A percentile compares a stretch with the other conserved stretches of the same genome.
Conservation (phyloP, 2,113 vertebrate genomes). For the Mesoclemmys tuberculata region DNA sequence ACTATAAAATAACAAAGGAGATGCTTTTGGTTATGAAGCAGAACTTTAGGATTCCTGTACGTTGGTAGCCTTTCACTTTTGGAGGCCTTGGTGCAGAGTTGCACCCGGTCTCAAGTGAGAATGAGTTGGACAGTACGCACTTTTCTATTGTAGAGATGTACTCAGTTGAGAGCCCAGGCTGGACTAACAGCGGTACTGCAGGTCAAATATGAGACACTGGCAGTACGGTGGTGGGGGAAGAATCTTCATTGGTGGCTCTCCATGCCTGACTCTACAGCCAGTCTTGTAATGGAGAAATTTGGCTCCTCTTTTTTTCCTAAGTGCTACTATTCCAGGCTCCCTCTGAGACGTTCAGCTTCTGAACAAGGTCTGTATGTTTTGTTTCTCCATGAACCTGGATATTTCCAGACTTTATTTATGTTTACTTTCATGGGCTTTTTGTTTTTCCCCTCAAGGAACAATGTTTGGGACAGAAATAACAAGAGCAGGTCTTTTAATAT, state of each 20-base stretch:
- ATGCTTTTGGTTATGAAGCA: background rate
- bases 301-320: background rate
- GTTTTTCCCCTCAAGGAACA: background rate
- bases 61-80: background rate
- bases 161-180: background rate
- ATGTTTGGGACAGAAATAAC: background rate
- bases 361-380: background rate
- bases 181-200: background rate
- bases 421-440: background rate
- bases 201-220: background rate
- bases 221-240: background rate
- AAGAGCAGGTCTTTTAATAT: background rate
- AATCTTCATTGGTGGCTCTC: background rate
- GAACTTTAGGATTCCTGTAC: background rate
- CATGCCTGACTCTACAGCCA: fast-evolving
- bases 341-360: background rate
- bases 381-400: background rate
- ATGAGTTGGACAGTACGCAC: background rate
- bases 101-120: background rate
- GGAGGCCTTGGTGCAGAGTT: background rate
- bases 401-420: background rate
- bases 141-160: background rate
- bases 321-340: background rate
- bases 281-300: background rate
- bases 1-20: background rate